Percentiles rank a stretch among this genome's conserved stretches.
Evolutionary conservation across 2,888 invertebrate genomes (phyloP).

Genomic region (Apodemia duryi): DNA sequence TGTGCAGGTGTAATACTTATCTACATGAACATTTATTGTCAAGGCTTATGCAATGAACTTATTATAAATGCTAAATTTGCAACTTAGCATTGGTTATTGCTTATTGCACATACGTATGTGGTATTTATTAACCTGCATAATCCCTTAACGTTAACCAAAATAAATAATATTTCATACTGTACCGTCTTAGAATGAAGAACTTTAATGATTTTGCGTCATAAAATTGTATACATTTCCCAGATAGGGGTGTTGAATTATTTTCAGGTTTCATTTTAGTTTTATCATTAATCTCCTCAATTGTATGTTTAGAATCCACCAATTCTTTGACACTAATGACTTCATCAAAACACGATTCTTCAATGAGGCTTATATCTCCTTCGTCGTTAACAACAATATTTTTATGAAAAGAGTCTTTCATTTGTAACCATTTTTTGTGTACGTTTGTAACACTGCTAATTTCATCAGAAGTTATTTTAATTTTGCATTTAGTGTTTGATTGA

Average conservation of each 20-base stretch:
- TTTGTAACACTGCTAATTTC: slow-evolving; percentile 35
- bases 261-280: slow-evolving; percentile 40
- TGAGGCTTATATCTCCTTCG: slow-evolving; percentile 51
- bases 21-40: too few relatives aligned
- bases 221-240: slow-evolving; percentile 53
- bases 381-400: slow-evolving; percentile 53
- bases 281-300: slow-evolving; percentile 31
- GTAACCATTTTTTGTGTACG: slow-evolving; percentile 50
- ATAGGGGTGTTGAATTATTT: slow-evolving; percentile 37
- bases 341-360: slow-evolving; percentile 40
- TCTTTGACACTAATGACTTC: slow-evolving; percentile 36
- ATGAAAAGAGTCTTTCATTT: slow-evolving; percentile 58
- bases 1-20: too few relatives aligned
- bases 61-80: too few relatives aligned
- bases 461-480: slow-evolving; percentile 46
- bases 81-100: too few relatives aligned
- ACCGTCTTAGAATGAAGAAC: slow-evolving; percentile 62
- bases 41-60: too few relatives aligned
- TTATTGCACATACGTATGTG: too few relatives aligned
- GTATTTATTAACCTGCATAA: too few relatives aligned
- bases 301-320: slow-evolving; percentile 28
- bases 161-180: slow-evolving; percentile 19
- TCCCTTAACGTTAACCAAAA: too few relatives aligned
- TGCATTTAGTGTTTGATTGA: slow-evolving; percentile 47
- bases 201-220: slow-evolving; percentile 49